Evolutionary conservation across 2,113 vertebrate genomes (phyloP).

Genomic region (Bos javanicus): DNA sequence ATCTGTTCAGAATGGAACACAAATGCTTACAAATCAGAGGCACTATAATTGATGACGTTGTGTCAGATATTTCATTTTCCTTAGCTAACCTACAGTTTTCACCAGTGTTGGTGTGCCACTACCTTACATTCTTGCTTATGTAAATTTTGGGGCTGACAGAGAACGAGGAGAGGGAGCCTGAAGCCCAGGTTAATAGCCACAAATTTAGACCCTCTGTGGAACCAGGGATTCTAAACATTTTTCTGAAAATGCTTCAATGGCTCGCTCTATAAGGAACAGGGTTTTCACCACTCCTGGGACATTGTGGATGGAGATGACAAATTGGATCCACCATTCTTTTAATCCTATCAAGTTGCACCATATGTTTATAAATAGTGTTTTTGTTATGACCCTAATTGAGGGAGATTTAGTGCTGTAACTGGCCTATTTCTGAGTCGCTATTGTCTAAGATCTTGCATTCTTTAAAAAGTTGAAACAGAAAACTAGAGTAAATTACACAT

Average conservation of each 20-base stretch:
- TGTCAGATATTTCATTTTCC: neutral
- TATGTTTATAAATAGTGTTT: conserved; percentile 59
- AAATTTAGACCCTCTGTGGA: neutral
- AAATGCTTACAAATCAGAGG: neutral
- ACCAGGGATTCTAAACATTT: neutral
- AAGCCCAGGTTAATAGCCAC: neutral
- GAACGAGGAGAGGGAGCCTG: neutral
- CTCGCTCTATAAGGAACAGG: neutral
- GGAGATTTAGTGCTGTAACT: conserved; percentile 33
- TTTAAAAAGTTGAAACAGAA: conserved; percentile 64
- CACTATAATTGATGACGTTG: neutral
- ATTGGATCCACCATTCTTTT: conserved; percentile 35
- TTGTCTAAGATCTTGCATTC: conserved; percentile 60
- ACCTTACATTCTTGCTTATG: neutral
- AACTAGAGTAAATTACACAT: conserved; percentile 63
- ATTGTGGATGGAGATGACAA: neutral
- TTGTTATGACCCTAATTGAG: conserved; percentile 37
- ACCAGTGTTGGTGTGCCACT: neutral
- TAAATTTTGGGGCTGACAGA: neutral
- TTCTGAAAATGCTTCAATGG: neutral
- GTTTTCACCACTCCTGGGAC: conserved; percentile 8
- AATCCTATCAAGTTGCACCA: conserved; percentile 24
- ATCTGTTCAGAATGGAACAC: neutral
- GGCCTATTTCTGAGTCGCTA: conserved; percentile 26
- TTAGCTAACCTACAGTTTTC: neutral